Percentiles rank a stretch among this genome's conserved stretches.
Evolutionary conservation across 2,888 invertebrate species (phyloP).

Genomic region (Stenchaetothrips biformis): DNA sequence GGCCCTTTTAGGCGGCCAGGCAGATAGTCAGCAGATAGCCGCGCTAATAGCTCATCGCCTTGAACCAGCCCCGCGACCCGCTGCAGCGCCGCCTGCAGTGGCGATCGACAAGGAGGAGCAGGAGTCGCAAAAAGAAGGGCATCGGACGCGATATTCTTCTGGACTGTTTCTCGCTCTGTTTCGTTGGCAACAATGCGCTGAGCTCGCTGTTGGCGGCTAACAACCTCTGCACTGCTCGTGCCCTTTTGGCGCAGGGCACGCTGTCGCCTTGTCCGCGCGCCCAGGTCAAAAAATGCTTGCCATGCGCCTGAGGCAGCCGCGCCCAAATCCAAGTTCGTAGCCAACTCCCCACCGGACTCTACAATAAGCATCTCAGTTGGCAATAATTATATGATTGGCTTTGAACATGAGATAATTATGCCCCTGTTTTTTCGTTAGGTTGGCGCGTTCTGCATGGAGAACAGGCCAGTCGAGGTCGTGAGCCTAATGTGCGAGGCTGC

Average conservation of each 20-base stretch:
- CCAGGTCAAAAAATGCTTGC: not conserved
- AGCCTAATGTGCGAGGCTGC: not conserved
- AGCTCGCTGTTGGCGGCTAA: not conserved
- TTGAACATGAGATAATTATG: not conserved
- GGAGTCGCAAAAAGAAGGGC: not conserved
- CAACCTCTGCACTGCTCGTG: not conserved
- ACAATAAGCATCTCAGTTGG: no score
- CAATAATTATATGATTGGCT: no score
- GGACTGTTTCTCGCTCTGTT: not conserved
- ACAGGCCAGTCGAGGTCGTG: not conserved
- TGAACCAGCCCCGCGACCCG: not conserved
- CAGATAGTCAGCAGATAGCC: not conserved
- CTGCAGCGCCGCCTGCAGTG: no score
- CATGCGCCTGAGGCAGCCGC: no score
- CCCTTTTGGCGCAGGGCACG: not conserved
- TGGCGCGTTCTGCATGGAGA: not conserved
- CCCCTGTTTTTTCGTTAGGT: not conserved
- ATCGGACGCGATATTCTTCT: not conserved
- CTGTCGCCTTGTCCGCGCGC: not conserved
- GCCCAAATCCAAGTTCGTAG: no score
- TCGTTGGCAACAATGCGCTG: not conserved
- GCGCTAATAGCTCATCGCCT: conserved; percentile 12
- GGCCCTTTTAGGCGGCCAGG: not conserved
- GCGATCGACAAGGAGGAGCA: not conserved
- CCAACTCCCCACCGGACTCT: no score